A percentile compares a stretch with the other conserved stretches of the same genome.
phyloP scores from a whole-genome alignment of 2,888 invertebrate species.

The Agrilus cyanescens region DNA sequence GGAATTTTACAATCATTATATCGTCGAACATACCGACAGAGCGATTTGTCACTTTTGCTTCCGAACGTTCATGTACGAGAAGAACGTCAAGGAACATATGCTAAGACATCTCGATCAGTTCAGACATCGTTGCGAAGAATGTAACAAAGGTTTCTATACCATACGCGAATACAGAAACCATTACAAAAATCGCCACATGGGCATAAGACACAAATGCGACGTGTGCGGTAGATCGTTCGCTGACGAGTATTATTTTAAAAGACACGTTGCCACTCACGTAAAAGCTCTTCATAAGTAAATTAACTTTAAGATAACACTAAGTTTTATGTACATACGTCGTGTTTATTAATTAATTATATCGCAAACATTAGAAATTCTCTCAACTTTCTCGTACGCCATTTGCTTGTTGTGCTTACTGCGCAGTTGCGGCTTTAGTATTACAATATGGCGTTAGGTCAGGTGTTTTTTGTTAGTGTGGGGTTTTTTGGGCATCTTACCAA shows the following conservation, averaged over 20 bases:
- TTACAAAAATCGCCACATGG: slow-evolving; percentile 35
- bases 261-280: slow-evolving; percentile 31
- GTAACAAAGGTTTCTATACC: slow-evolving; percentile 35
- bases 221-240: slow-evolving; percentile 33
- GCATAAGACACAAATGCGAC: slow-evolving; percentile 32
- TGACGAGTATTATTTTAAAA: slow-evolving; percentile 34
- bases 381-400: background rate
- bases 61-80: slow-evolving; percentile 35
- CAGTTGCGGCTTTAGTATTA: too few relatives aligned
- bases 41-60: slow-evolving; percentile 35
- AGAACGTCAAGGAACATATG: slow-evolving; percentile 35
- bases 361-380: slow-evolving; percentile 1
- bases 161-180: slow-evolving; percentile 34
- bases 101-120: slow-evolving; percentile 34
- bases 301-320: background rate
- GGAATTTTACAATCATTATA: slow-evolving; percentile 31
- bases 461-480: too few relatives aligned
- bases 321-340: slow-evolving; percentile 2
- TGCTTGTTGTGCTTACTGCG: too few relatives aligned
- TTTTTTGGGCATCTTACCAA: too few relatives aligned
- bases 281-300: slow-evolving; percentile 11
- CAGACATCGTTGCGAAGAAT: slow-evolving; percentile 32
- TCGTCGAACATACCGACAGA: slow-evolving; percentile 29
- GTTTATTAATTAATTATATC: slow-evolving; percentile 1
- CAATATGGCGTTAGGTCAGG: too few relatives aligned